Conservation (phyloP, 35 echinoderm and acorn worm genomes). For the Stichopus chloronotus region DNA sequence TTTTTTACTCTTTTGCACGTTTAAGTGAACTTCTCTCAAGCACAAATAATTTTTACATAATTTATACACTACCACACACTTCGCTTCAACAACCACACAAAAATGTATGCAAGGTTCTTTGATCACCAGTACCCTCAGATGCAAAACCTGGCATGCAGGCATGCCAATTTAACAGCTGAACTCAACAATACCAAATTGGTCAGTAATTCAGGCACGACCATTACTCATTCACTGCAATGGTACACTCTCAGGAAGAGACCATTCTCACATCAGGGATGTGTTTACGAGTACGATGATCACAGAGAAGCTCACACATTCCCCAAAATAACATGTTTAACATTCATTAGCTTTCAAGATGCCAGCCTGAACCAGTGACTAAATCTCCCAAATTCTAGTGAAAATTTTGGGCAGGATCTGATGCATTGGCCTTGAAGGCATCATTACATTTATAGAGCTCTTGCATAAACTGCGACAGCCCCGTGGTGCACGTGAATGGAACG, state of each 20-base stretch:
- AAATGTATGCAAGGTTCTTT: too few relatives aligned
- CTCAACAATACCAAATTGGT: neutral
- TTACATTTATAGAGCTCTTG: neutral
- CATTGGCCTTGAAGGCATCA: neutral
- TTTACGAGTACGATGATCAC: neutral
- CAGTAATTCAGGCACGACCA: neutral
- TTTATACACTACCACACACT: too few relatives aligned
- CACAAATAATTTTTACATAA: too few relatives aligned
- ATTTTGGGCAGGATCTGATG: neutral
- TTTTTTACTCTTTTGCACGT: too few relatives aligned
- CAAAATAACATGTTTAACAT: neutral
- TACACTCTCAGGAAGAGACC: neutral
- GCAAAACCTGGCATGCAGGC: too few relatives aligned
- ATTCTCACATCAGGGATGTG: neutral
- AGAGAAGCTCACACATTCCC: neutral
- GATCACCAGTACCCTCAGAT: too few relatives aligned
- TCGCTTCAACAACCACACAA: too few relatives aligned
- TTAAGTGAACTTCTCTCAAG: too few relatives aligned
- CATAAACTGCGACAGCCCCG: neutral
- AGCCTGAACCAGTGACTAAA: too few relatives aligned
- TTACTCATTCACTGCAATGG: neutral
- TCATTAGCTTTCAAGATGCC: too few relatives aligned
- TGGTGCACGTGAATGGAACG: neutral
- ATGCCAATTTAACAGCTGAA: too few relatives aligned
- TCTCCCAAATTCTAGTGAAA: neutral